phyloP scores from a whole-genome alignment of 2,797 vertebrate genomes.

The Hoplostethus mediterraneus region DNA sequence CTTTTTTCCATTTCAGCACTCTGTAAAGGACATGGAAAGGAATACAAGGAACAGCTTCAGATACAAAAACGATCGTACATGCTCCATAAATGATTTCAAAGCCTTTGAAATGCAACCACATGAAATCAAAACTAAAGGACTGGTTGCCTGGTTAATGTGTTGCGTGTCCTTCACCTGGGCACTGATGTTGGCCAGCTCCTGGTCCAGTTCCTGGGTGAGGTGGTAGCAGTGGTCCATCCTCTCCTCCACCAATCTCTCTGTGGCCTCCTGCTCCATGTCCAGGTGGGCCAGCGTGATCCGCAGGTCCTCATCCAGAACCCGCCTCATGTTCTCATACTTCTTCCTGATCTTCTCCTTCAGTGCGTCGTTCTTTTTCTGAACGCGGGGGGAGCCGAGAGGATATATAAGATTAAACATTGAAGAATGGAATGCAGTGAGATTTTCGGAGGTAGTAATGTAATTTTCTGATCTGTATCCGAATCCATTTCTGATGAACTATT shows the following conservation, averaged over 20 bases:
- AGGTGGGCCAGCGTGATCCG: conserved; percentile 73
- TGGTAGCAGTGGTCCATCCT: conserved; percentile 69
- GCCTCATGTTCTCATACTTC: conserved; percentile 76
- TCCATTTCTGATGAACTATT: no score
- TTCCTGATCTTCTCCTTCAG: conserved; percentile 74
- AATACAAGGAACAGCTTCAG: not conserved
- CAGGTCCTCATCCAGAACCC: conserved; percentile 76
- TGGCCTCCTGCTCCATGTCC: conserved; percentile 68
- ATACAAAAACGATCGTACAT: not conserved
- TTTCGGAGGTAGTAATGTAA: no score
- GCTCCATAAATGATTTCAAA: not conserved
- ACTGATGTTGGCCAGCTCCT: conserved; percentile 51
- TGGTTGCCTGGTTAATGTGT: conserved; percentile 38
- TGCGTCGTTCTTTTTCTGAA: conserved; percentile 66
- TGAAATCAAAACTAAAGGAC: not conserved
- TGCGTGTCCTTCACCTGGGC: conserved; percentile 37
- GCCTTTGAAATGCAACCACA: not conserved
- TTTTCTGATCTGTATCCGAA: no score
- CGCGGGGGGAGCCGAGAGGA: not conserved
- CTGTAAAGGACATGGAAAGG: conserved; percentile 43
- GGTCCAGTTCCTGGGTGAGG: conserved; percentile 66
- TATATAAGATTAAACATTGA: not conserved
- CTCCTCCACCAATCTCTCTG: conserved; percentile 60
- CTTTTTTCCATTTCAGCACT: conserved; percentile 67
- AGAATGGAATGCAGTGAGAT: no score